Evolutionary conservation across 37 sponge, comb jelly and placozoan genomes (phyloP), one percentile per base, ranked within the genome.

Genomic region (Geodia barretti): DNA sequence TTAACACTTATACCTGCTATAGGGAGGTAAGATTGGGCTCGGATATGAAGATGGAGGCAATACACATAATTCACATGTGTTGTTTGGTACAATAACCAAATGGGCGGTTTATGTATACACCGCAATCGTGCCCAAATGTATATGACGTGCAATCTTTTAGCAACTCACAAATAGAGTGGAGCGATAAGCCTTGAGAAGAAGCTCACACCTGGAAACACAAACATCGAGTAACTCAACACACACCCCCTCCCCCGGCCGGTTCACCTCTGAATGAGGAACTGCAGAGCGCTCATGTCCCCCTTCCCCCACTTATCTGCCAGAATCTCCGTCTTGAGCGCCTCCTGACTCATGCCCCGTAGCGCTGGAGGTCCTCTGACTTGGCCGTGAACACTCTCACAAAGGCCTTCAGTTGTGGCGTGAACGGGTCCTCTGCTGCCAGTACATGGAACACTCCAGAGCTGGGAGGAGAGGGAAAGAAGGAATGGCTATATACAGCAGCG

Each of bases 301-400:
- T 23, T 42, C 1, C 33, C 41, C 79, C 63, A 79, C 41, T 1
- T 5, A 3, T 64, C 41, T 29, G 70, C 40, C 20, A 21, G 29
- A 21, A 88, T 37, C 34, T 25, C 63, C 37, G 35, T 17, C 31
- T 39, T 31, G 11, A 84, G 60, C 26, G 62, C 72, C 5, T 29
- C 68, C 9, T 35, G 62, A 14, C 33, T 36, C 31, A 38, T 31
- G 20, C 38, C 17, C 8, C 19, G 59, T 61, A 79, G 39, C 70
- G 41, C 70, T 81, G 34, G 40, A 92, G 61, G 59, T 81, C 62
- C 20, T 80, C 72, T 40, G 9, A 3, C 11, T 64, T 32, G n/a
- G 93, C 86, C 24, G 87, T 77, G 64, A 92, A 88, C 28, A 88
- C 64, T 28, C 93, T 63, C 36, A 74, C 77, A 79, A 92, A 88